Base-by-base conservation (phyloP, 2,888 invertebrate species). In the Agonum fuliginosum region DNA sequence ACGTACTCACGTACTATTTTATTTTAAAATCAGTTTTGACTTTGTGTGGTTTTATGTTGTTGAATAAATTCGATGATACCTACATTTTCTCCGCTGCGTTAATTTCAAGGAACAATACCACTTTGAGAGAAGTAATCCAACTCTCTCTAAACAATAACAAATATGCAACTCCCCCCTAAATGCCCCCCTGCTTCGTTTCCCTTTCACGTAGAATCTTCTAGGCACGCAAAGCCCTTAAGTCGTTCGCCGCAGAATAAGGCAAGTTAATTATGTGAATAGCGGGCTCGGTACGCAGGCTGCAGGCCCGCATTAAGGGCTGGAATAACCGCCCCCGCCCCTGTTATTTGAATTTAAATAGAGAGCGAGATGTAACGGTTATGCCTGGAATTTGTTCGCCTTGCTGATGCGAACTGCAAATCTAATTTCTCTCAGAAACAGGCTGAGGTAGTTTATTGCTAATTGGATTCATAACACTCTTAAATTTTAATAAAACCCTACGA, bases 211-310 rank as follows among this genome's bases (percentile, higher is more conserved):
- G 37, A 73, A 73, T 73, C 73, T 73, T 20, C 20, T 20, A 24
- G 41, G 75, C 75, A 67, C 67, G 75, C 37, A 75, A 75, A 75
- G 75, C 75, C 67, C 34, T 75, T 75, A 75, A 75, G 75, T 75
- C 75, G 75, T 17, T 19, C 65, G 75, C 75, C 75, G 67, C 75
- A 75, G 75, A 75, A 75, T 75, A 75, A 75, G 67, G 75, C 75
- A 75, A 75, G 75, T 75, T 75, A 75, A 75, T 75, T 75, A 75
- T 75, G 75, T 75, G 75, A 75, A 75, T 75, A 75, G 75, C 75
- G 67, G 14, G 41, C 24, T 71, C 12, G 12, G 12, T 17, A 17
- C 12, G 48, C 19, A 14, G 62, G 27, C 27, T 65, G 58, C 73
- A 58, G 34, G n/a, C 22, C 10, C 72, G 12, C 24, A 72, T 72